These are phyloP conservation scores for Anastrepha ludens DNA, from an alignment of 1,140 invertebrate species.

Conservation along the genomic window DNA sequence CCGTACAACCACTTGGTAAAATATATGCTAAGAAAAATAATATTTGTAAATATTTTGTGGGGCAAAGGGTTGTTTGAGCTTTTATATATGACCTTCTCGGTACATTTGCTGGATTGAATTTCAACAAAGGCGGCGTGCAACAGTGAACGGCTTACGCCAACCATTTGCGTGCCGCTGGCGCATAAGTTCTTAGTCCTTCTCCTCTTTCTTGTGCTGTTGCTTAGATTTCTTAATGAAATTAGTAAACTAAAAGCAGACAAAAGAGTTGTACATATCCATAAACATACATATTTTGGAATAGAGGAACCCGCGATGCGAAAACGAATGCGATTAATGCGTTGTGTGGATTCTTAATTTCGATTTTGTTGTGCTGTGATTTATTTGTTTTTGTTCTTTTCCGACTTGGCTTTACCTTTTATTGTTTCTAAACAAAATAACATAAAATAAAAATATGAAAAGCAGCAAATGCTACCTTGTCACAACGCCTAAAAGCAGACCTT, in stretches of 20 bases:
- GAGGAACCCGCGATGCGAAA: neutral
- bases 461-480: neutral
- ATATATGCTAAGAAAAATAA: neutral
- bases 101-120: slow-evolving; percentile 30
- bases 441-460: neutral
- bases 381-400: neutral
- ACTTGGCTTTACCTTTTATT: neutral
- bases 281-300: neutral
- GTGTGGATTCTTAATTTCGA: slow-evolving; percentile 5
- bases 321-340: slow-evolving; percentile 17
- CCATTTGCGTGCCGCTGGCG: neutral
- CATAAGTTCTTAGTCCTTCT: neutral
- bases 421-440: slow-evolving; percentile 3
- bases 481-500: slow-evolving; percentile 44
- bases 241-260: neutral
- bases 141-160: neutral
- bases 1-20: neutral
- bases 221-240: slow-evolving; percentile 12
- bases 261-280: neutral
- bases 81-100: slow-evolving; percentile 26
- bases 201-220: neutral
- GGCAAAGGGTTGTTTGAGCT: slow-evolving; percentile 6
- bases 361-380: slow-evolving; percentile 28
- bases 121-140: neutral
- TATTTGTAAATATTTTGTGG: neutral